Evolutionary conservation across 2,888 invertebrate genomes (phyloP), one percentile per base, ranked within the genome.

Genomic region (Macaria notata): DNA sequence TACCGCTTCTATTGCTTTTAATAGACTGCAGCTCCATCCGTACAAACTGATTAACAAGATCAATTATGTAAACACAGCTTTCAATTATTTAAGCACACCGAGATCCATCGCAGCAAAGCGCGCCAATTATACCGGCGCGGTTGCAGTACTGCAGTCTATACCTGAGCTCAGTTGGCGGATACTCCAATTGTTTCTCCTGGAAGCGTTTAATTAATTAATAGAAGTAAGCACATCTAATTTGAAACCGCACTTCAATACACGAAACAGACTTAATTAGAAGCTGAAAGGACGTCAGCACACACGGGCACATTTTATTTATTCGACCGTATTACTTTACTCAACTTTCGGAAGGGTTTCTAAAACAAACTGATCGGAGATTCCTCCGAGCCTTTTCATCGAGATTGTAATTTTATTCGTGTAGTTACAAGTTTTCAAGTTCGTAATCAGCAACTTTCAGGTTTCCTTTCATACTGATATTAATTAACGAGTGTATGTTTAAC

Each of bases 391-490:
- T 78, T 80, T 79, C 78, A 71, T 63, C 61, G 65, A 65, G 66
- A 75, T 76, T 73, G 73, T 81, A 76, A 84, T 80, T 81, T 76
- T 78, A 80, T 79, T 78, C 77, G 71, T 73, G 73, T 77, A 76
- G 73, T 71, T 69, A 70, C 66, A 69, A 79, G 76, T 83, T 79
- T 73, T 72, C 60, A 77, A 83, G 79, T 79, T 83, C 76, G 74
- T 79, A 79, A 86, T 84, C 79, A 78, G 67, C 68, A 87, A 88
- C 83, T 88, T 89, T 88, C 73, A 86, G 88, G 88, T 80, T 76
- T 76, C 85, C 84, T 83, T 86, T 86, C 83, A 84, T 76, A 76
- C 77, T 71, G 73, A 80, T 84, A 86, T 87, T 88, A 88, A 90
- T 89, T 88, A 88, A 82, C 76, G 78, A 72, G 73, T 82, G 72